Evolutionary conservation across 2,113 vertebrate species (phyloP).

Genomic region (Chascanopsetta lugubris): DNA sequence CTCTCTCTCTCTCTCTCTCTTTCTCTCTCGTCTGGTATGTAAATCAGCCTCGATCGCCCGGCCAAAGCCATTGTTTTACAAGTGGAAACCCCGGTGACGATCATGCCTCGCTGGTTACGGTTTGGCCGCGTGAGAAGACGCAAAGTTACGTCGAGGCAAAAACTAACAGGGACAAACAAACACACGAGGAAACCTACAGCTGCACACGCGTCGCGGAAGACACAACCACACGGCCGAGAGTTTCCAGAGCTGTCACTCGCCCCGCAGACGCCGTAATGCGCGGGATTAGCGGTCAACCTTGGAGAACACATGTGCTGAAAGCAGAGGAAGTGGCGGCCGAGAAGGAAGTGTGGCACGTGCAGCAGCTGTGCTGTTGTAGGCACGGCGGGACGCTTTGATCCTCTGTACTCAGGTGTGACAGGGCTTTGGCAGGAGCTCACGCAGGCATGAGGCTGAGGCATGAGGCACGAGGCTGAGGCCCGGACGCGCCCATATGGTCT

Average conservation of each 20-base stretch:
- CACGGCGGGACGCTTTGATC: conserved; percentile 76
- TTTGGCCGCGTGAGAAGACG: conserved; percentile 61
- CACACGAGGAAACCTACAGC: conserved; percentile 59
- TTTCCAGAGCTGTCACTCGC: conserved; percentile 72
- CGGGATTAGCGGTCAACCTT: conserved; percentile 77
- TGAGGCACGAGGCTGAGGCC: conserved; percentile 49
- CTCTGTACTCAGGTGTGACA: conserved; percentile 79
- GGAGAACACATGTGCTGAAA: conserved; percentile 75
- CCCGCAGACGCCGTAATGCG: conserved; percentile 53
- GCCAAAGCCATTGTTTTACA: conserved; percentile 81
- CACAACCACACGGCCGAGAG: conserved; percentile 44
- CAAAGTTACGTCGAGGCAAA: conserved; percentile 52
- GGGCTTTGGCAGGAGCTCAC: conserved; percentile 65
- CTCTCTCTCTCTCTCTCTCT: too few relatives aligned
- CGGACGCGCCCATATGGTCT: conserved; percentile 71
- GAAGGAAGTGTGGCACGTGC: conserved; percentile 74
- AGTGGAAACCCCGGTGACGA: conserved; percentile 77
- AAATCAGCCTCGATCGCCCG: conserved; percentile 63
- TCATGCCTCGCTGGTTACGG: conserved; percentile 74
- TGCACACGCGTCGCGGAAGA: conserved; percentile 56
- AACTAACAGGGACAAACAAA: conserved; percentile 59
- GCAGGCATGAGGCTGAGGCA: conserved; percentile 46
- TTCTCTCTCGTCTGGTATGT: conserved; percentile 58
- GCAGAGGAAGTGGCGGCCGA: conserved; percentile 59
- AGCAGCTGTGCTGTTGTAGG: conserved; percentile 73